phyloP scores from a whole-genome alignment of 2,113 vertebrate species.

The Enhydra lutris region DNA sequence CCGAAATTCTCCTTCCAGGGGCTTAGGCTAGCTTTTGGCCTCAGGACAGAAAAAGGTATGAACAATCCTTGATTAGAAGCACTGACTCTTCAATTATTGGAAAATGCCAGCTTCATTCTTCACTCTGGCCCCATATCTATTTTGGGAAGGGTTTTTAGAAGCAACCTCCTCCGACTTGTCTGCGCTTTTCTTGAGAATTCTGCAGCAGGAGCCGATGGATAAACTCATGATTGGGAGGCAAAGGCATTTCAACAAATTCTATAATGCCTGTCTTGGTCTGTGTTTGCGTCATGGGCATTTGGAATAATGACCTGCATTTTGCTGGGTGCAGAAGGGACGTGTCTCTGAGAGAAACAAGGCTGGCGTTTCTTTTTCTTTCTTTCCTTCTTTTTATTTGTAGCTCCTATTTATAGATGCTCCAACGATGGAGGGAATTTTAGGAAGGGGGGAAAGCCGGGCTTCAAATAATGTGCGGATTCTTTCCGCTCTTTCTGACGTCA shows the following conservation, averaged over 20 bases:
- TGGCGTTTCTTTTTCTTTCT: not conserved
- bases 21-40: not conserved
- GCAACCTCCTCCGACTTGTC: not conserved
- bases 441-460: constrained; percentile 60
- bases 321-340: constrained; percentile 69
- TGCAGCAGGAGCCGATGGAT: not conserved
- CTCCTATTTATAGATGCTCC: constrained; percentile 75
- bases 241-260: constrained; percentile 59
- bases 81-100: not conserved
- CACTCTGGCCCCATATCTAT: not conserved
- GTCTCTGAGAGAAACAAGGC: constrained; percentile 70
- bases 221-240: constrained; percentile 42
- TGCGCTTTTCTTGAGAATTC: constrained; percentile 49
- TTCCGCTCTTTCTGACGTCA: constrained; percentile 53
- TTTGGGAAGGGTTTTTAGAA: constrained; percentile 20
- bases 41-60: not conserved
- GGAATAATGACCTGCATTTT: constrained; percentile 73
- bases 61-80: not conserved
- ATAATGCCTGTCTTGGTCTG: constrained; percentile 54
- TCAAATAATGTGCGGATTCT: constrained; percentile 71
- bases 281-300: constrained; percentile 68
- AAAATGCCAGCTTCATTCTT: not conserved
- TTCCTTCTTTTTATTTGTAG: constrained; percentile 44
- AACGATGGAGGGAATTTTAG: constrained; percentile 69
- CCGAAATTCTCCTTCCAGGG: not conserved